Evolutionary conservation across 30 jellyfish, hydroid and myxozoan genomes (phyloP).

Genomic region (Aurelia coerulea): DNA sequence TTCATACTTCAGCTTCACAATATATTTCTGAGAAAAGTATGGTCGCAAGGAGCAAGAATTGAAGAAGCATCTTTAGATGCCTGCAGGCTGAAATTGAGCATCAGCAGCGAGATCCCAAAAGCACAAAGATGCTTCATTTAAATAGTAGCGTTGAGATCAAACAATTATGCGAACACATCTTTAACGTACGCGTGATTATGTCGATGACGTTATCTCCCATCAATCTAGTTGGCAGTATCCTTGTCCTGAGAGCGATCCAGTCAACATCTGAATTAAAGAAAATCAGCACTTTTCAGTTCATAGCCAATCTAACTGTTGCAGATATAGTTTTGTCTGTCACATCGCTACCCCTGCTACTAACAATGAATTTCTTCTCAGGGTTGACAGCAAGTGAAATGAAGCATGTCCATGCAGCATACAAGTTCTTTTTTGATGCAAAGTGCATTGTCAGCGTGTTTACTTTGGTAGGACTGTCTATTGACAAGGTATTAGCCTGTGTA

Average conservation of each 20-base stretch:
- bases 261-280: constrained; percentile 35
- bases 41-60: too few relatives aligned
- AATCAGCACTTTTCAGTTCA: constrained; percentile 61
- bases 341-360: constrained; percentile 30
- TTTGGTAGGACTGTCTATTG: constrained; percentile 50
- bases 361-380: constrained; percentile 10
- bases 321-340: constrained; percentile 35
- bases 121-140: too few relatives aligned
- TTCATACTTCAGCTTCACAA: too few relatives aligned
- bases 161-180: constrained; percentile 18
- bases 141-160: not conserved
- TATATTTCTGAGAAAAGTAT: too few relatives aligned
- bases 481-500: constrained; percentile 68
- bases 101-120: too few relatives aligned
- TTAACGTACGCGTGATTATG: constrained; percentile 22
- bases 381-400: constrained; percentile 1
- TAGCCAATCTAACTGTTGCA: constrained; percentile 49
- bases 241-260: constrained; percentile 44
- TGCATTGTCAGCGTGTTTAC: constrained; percentile 51
- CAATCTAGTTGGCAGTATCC: constrained; percentile 40
- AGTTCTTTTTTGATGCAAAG: constrained; percentile 8
- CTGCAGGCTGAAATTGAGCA: too few relatives aligned
- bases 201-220: constrained; percentile 35
- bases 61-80: too few relatives aligned
- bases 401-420: constrained; percentile 3